Percentiles rank a stretch among this genome's conserved stretches.
These are phyloP conservation scores for Ectropis crepuscularia DNA, from an alignment of 2,888 invertebrate species.

Conservation along the genomic window DNA sequence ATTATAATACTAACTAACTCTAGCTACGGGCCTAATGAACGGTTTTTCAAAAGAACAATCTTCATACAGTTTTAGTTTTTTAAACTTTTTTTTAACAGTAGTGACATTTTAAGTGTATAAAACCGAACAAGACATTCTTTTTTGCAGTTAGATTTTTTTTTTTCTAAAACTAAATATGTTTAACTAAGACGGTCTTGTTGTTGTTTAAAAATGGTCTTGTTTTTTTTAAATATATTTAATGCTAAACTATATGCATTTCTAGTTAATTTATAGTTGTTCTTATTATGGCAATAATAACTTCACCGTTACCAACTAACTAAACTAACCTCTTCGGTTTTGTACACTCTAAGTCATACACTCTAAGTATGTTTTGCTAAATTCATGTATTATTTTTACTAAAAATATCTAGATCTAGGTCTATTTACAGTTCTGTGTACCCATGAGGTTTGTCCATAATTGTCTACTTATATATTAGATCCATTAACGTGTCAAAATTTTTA, in stretches of 20 bases:
- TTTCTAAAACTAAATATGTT: neutral
- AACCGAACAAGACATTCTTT: neutral
- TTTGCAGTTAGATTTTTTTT: conserved; percentile 7
- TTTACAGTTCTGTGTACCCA: conserved; percentile 2
- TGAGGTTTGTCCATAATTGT: conserved; percentile 7
- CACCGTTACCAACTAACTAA: too few species aligned
- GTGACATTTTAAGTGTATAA: too few species aligned
- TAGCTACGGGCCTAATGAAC: conserved; percentile 16
- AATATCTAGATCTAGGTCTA: neutral
- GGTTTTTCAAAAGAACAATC: conserved; percentile 6
- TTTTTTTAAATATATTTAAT: neutral
- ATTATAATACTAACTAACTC: neutral
- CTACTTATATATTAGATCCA: neutral
- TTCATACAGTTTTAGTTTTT: neutral
- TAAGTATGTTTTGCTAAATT: too few species aligned
- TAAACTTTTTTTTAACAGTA: too few species aligned
- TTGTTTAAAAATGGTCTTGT: neutral
- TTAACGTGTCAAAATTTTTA: conserved; percentile 18
- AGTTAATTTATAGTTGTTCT: too few species aligned
- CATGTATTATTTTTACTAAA: too few species aligned
- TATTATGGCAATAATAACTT: too few species aligned
- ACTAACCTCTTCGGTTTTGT: too few species aligned
- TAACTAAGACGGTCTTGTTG: too few species aligned
- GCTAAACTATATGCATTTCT: too few species aligned
- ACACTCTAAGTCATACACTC: too few species aligned